phyloP scores from a whole-genome alignment of 1,140 invertebrate species.

The Aphidius gifuensis region DNA sequence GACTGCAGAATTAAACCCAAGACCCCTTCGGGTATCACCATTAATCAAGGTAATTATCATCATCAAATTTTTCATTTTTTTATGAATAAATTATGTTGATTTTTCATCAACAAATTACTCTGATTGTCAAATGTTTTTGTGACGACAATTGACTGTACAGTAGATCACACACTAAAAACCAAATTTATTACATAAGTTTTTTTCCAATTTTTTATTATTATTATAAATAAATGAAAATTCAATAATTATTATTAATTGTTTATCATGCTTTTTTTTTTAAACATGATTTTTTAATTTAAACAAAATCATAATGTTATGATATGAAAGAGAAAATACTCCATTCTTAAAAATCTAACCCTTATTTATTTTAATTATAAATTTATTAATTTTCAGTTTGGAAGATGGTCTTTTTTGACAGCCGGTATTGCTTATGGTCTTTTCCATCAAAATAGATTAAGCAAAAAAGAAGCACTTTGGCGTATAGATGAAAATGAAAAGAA shows the following conservation, averaged over 20 bases:
- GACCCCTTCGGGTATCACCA: conserved; percentile 68
- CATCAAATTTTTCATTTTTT: conserved; percentile 26
- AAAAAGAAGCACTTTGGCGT: conserved; percentile 62
- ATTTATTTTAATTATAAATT: conserved; percentile 13
- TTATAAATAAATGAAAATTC: conserved; percentile 16
- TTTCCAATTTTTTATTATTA: neutral
- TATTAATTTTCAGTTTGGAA: conserved; percentile 58
- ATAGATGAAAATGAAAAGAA: conserved; percentile 67
- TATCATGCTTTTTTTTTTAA: conserved; percentile 6
- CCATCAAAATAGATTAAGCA: conserved; percentile 66
- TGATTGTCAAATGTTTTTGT: conserved; percentile 10
- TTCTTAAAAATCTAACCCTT: neutral
- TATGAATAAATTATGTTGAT: conserved; percentile 20
- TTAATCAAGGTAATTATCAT: conserved; percentile 64
- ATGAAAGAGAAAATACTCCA: neutral
- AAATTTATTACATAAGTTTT: conserved; percentile 26
- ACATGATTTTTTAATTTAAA: conserved; percentile 7
- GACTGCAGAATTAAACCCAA: conserved; percentile 37
- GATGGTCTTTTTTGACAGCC: conserved; percentile 67
- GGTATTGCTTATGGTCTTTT: conserved; percentile 70
- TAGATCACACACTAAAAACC: neutral
- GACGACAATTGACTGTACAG: conserved; percentile 1
- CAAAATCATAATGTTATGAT: neutral
- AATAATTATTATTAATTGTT: neutral
- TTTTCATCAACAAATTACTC: neutral